Evolutionary conservation across 2,888 invertebrate genomes (phyloP).

Genomic region (Synergus umbraculus): DNA sequence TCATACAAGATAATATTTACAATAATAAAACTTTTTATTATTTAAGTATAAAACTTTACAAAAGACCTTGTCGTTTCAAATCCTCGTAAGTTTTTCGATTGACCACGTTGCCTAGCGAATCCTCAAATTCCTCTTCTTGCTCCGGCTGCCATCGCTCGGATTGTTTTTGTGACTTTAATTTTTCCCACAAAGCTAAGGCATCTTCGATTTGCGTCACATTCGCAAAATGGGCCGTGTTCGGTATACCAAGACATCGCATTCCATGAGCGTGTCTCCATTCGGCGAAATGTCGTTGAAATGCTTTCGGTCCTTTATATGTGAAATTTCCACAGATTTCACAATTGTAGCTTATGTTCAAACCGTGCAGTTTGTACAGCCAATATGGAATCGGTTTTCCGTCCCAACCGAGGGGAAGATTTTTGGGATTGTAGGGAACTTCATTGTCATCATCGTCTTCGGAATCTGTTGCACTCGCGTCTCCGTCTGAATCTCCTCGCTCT

Average conservation of each 20-base stretch:
- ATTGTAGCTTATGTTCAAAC: constrained; percentile 98
- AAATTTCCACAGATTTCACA: constrained; percentile 99
- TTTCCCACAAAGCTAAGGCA: constrained; percentile 98
- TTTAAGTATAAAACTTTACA: constrained; percentile 80
- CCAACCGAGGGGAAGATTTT: constrained; percentile 99
- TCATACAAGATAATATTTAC: too few relatives aligned
- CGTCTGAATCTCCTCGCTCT: constrained; percentile 94
- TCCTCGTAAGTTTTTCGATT: constrained; percentile 99
- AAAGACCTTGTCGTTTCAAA: constrained; percentile 97
- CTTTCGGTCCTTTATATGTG: constrained; percentile 99
- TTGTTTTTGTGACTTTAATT: constrained; percentile 96
- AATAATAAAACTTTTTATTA: not conserved
- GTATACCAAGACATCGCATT: constrained; percentile 99
- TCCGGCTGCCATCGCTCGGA: constrained; percentile 97
- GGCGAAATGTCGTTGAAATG: constrained; percentile 99
- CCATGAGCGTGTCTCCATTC: constrained; percentile 94
- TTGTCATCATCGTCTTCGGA: constrained; percentile 93
- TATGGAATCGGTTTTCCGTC: constrained; percentile 98
- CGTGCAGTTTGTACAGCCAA: constrained; percentile 99
- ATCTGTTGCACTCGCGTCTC: constrained; percentile 89
- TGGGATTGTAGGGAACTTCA: constrained; percentile 99
- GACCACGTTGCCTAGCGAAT: constrained; percentile 98
- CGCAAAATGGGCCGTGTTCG: constrained; percentile 99
- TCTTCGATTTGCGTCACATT: constrained; percentile 99
- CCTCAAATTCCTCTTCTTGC: constrained; percentile 99